Evolutionary conservation across 1,140 invertebrate species (phyloP).

Genomic region (Eciton burchellii): DNA sequence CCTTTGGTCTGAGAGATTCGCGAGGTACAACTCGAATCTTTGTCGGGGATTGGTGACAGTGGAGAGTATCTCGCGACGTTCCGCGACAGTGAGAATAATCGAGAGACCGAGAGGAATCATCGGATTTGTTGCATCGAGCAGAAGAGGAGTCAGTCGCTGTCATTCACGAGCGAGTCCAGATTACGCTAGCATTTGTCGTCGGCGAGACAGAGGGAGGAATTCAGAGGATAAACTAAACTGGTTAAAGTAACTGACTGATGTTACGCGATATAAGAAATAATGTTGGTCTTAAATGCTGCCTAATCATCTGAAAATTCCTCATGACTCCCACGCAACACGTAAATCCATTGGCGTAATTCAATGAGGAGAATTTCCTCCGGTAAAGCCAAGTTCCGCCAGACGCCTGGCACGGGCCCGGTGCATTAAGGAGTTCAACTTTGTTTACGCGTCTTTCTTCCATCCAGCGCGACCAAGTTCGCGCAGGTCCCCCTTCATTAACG

Average conservation of each 20-base stretch:
- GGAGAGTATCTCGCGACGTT: constrained; percentile 37
- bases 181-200: constrained; percentile 23
- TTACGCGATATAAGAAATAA: no score
- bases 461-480: neutral
- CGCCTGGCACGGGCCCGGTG: neutral
- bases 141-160: no score
- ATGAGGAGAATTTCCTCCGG: neutral
- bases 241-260: constrained; percentile 1
- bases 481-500: neutral
- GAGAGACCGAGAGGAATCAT: constrained; percentile 14
- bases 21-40: constrained; percentile 33
- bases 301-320: neutral
- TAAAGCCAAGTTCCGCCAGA: constrained; percentile 18
- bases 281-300: neutral
- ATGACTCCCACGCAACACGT: neutral
- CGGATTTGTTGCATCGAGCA: no score
- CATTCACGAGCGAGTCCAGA: constrained; percentile 15
- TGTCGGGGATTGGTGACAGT: constrained; percentile 37
- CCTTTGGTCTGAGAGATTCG: constrained; percentile 19
- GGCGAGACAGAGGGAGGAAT: neutral
- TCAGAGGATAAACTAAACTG: no score
- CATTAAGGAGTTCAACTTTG: neutral
- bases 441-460: neutral
- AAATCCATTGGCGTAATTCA: neutral
- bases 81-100: constrained; percentile 28